Base-by-base conservation (phyloP, 2,888 invertebrate genomes). In the Cephalotes varians region DNA sequence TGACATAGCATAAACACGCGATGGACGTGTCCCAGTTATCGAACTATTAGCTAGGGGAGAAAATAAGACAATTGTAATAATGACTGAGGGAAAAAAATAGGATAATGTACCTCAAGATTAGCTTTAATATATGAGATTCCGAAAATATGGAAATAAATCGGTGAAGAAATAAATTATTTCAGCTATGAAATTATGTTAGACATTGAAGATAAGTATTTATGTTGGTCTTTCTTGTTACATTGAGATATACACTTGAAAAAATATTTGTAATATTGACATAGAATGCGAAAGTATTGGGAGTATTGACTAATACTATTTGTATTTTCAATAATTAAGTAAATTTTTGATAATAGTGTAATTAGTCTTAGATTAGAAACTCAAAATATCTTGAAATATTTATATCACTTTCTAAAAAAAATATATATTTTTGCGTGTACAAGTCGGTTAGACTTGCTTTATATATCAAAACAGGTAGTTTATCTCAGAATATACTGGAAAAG, bases 1-100 rank as follows among this genome's bases (percentile, higher is more conserved):
- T 64, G 21, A 54, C 25, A 31, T 56, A 31, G 21, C 12, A 49
- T 10, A 65, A 40, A 67, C 15, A 65, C 9, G 21, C 44, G 31
- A 37, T 37, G 7, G 2, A 49, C 25, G 12, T 64, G 25, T n/a
- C 40, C 51, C 28, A 76, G 37, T 64, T 74, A 76, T 51, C 12
- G 51, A 65, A 64, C 51, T 51, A 64, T 76, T 76, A 51, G 37
- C 37, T 76, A 37, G 9, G 5, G 12, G 25, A 74, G 37, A 74
- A 49, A 73, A 74, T 40, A 28, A 56, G 34, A 60, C 15, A 74
- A 25, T 60, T 64, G 34, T 74, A 25, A 49, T 44, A 64, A n/a
- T 25, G 12, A 40, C 1, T 72, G 15, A 10, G 6, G n/a, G 4
- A 64, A 9, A 37, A 73, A 51, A 76, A 62, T 74, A 51, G 25